Percentiles rank a stretch among this genome's conserved stretches.
phyloP scores from a whole-genome alignment of 2,888 invertebrate species.

The Ophion ellenae region DNA sequence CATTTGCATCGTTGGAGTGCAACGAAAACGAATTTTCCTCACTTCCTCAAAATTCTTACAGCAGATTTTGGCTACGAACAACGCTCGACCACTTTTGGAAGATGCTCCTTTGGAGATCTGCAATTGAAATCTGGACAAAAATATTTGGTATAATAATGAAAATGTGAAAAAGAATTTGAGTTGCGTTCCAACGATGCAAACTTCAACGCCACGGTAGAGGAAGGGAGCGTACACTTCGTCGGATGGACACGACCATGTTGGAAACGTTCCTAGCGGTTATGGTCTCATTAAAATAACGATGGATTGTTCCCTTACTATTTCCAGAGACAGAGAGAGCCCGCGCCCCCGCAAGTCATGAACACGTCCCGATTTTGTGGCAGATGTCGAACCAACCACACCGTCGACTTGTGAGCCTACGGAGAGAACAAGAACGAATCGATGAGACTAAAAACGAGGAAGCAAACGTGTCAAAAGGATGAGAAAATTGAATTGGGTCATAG shows the following conservation, averaged over 20 bases:
- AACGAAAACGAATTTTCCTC: no score
- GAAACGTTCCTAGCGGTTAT: background rate
- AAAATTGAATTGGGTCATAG: background rate
- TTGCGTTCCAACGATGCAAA: no score
- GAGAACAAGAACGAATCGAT: constrained; percentile 17
- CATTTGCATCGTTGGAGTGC: no score
- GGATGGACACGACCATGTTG: background rate
- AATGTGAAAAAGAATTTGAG: background rate
- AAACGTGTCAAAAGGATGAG: background rate
- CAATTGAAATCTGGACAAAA: no score
- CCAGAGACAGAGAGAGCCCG: constrained; percentile 96
- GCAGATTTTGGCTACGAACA: no score
- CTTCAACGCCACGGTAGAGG: no score
- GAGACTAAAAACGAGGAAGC: background rate
- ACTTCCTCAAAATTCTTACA: no score
- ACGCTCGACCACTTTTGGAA: no score
- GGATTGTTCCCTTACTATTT: constrained; percentile 90
- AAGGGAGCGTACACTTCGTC: no score
- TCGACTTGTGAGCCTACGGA: constrained; percentile 87
- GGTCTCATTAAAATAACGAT: background rate
- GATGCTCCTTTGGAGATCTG: no score
- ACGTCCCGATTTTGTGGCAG: constrained; percentile 97
- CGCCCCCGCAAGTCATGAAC: constrained; percentile 95
- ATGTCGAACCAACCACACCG: constrained; percentile 95
- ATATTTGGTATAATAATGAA: no score